Evolutionary conservation across 2,797 vertebrate genomes (phyloP), one percentile per base, ranked within the genome.

Genomic region (Cryptoblepharus egeriae): DNA sequence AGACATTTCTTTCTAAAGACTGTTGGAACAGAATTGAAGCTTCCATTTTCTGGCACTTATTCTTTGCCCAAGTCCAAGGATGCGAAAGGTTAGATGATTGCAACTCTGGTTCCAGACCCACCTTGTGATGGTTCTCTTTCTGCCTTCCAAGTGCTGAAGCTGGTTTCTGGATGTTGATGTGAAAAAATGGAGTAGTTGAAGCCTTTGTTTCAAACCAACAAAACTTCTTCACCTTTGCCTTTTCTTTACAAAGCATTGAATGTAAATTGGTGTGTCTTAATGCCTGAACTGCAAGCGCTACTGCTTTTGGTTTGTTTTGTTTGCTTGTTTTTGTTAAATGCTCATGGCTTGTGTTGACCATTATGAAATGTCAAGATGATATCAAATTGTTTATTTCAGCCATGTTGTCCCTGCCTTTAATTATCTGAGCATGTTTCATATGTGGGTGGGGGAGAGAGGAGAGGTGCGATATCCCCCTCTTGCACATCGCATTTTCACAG

Each of bases 1-100:
- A 70, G n/a, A 55, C 8, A 20, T 68, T 75, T 30, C 58, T 80
- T 88, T 88, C 83, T 75, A 24, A 49, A 42, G 73, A 81, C 32
- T 35, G 7, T 77, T 32, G 22, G 7, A 72, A 58, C 67, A 7
- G 39, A 37, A 26, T 11, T 18, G 37, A 64, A 57, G 67, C 67
- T 76, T 81, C 12, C 4, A 22, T 42, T 61, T 77, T 57, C 26
- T 0, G 1, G 75, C 30, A 15, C 45, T 84, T 80, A 22, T 58
- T 18, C 12, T 28, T 35, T 24, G 3, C 35, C 55, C 15, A 74
- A 83, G 55, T 74, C 73, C 80, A 85, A 73, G 30, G 20, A 73
- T 5, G 2, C 18, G 69, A 87, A 13, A 63, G 78, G 81, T 13
- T 1, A 32, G 26, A 13, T 18, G 73, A 30, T 10, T 87, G 39